A percentile compares a stretch with the other conserved stretches of the same genome.
Evolutionary conservation across 2,113 vertebrate genomes (phyloP).

Genomic region (Caranx ignobilis): DNA sequence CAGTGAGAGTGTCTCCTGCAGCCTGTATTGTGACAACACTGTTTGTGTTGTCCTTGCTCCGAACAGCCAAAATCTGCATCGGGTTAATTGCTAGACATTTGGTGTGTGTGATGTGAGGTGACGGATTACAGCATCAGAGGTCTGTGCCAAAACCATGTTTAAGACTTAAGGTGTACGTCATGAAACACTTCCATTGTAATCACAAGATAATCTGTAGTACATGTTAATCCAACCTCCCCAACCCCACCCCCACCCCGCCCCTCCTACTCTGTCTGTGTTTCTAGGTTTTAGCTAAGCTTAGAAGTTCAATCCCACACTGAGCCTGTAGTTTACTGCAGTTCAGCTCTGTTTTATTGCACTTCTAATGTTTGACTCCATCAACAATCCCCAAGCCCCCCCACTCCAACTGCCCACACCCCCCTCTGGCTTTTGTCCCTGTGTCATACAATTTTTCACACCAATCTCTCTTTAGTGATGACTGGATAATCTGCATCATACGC

Average conservation of each 20-base stretch:
- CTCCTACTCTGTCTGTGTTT: neutral
- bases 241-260: too few species aligned
- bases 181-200: conserved; percentile 34
- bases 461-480: conserved; percentile 22
- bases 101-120: conserved; percentile 1
- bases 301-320: conserved; percentile 34
- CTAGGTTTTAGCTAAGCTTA: neutral
- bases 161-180: neutral
- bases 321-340: conserved; percentile 39
- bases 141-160: neutral
- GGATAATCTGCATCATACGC: conserved; percentile 46
- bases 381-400: neutral
- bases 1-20: neutral
- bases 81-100: conserved; percentile 7
- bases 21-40: neutral
- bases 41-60: neutral
- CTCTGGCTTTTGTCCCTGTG: neutral
- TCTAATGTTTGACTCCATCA: conserved; percentile 29
- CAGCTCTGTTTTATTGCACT: conserved; percentile 41
- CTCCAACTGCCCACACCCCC: neutral
- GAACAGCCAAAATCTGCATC: conserved; percentile 1
- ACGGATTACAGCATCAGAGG: conserved; percentile 16
- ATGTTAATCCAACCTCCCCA: conserved; percentile 22
- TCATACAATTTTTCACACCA: conserved; percentile 27
- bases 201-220: conserved; percentile 22